Conservation (phyloP, 2,888 invertebrate species). For the Heliconius hortense region DNA sequence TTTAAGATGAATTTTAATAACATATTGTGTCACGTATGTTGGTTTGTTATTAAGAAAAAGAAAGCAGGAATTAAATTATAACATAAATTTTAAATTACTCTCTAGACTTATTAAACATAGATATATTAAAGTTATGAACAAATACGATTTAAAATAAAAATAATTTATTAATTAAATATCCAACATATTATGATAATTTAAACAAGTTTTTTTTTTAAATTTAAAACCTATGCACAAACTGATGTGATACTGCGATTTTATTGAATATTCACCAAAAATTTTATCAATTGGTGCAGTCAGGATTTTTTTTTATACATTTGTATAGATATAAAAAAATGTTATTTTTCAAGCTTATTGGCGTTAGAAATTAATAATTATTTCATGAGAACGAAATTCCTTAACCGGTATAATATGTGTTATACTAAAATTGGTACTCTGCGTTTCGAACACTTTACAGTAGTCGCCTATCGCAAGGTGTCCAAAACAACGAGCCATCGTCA, state of each 20-base stretch:
- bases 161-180: too few species aligned
- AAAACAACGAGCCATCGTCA: too few species aligned
- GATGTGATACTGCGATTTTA: neutral
- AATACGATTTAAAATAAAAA: neutral
- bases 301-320: too few species aligned
- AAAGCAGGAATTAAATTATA: neutral
- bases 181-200: neutral
- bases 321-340: neutral
- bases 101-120: neutral
- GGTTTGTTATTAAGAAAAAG: neutral
- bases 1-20: constrained; percentile 19
- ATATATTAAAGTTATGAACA: neutral
- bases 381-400: too few species aligned
- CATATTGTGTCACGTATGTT: neutral
- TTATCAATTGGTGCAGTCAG: too few species aligned
- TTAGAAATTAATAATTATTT: neutral
- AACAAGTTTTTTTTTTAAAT: neutral
- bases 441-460: too few species aligned
- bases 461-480: too few species aligned
- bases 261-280: neutral
- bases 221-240: neutral
- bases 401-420: too few species aligned
- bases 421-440: too few species aligned
- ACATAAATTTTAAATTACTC: neutral
- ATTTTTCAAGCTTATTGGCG: neutral